Base-by-base conservation (phyloP, 2,888 invertebrate genomes). In the Orthosia incerta region DNA sequence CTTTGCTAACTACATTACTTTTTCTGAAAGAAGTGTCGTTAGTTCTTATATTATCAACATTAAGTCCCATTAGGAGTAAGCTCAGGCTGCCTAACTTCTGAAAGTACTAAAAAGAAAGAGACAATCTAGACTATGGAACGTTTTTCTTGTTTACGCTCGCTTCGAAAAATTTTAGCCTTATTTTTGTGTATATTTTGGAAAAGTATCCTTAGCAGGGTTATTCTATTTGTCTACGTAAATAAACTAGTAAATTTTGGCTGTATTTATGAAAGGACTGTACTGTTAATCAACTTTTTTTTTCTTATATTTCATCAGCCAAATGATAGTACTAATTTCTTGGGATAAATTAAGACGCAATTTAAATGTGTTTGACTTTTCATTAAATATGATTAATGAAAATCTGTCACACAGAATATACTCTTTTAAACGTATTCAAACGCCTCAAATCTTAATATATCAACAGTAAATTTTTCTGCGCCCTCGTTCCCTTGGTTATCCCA, bases 21-120 rank as follows among this genome's bases (percentile, higher is more conserved):
- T 63, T 71, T 66, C 70, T 26, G 31, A 77, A 80, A 77, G 73
- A 75, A 83, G 56, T 72, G 70, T 72, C 70, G 70, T 83, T 83
- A 68, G 64, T 65, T 71, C 63, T 72, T 76, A 83, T 72, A 79
- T 75, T 64, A 79, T 64, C 45, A 68, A 67, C 70, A 83, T 83
- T 71, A 76, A 53, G 72, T n/a, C 16, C 23, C 31, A 51, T 60
- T 69, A 56, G 18, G 9, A 60, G 55, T 65, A 26, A 76, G 70
- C 70, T 72, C 55, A 50, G 67, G 55, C 59, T 31, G 7, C n/a
- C 61, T 62, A 64, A 79, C 71, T 82, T 83, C 50, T 26, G 23
- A 69, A 72, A 83, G 65, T 66, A 68, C 64, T 73, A 62, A 68
- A 76, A 82, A 82, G 46, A 79, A 65, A 65, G 16, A 63, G n/a